These are phyloP conservation scores for Pentamera pediparva DNA, from an alignment of 53 echinoderm and acorn worm genomes.

Conservation along the genomic window DNA sequence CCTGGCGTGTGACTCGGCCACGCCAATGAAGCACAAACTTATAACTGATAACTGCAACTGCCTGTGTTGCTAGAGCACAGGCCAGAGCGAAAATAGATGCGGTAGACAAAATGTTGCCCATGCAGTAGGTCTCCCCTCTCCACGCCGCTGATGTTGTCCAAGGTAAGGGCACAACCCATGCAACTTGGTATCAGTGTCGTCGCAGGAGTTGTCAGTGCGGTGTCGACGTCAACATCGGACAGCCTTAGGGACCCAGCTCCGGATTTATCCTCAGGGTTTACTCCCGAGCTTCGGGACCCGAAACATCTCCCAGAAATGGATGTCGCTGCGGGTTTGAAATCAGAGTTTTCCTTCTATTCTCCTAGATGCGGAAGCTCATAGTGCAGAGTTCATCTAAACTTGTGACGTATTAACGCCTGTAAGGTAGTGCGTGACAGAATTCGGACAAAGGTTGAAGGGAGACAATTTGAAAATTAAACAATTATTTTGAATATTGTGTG, in stretches of 20 bases:
- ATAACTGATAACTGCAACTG: conserved; percentile 62
- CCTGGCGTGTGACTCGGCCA: conserved; percentile 32
- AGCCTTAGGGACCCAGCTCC: conserved; percentile 49
- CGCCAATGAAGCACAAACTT: conserved; percentile 47
- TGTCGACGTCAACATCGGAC: not conserved
- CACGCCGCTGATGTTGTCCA: conserved; percentile 39
- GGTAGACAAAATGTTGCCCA: conserved; percentile 26
- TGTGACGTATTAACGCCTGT: too few species aligned
- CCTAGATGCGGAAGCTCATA: too few species aligned
- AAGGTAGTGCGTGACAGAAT: too few species aligned
- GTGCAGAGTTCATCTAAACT: too few species aligned
- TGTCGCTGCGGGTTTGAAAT: not conserved
- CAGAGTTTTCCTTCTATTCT: too few species aligned
- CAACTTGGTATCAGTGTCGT: conserved; percentile 49
- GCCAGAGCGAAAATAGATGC: conserved; percentile 45
- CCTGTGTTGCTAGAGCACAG: conserved; percentile 52
- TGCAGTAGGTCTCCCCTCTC: conserved; percentile 53
- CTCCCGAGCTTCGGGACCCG: not conserved
- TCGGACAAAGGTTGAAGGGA: too few species aligned
- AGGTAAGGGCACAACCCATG: conserved; percentile 41
- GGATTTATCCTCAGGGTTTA: conserved; percentile 36
- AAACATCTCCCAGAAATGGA: not conserved
- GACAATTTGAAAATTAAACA: too few species aligned
- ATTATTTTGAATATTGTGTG: too few species aligned
- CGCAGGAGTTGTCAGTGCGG: conserved; percentile 56